phyloP scores from a whole-genome alignment of 2,797 vertebrate genomes.

The Propithecus perrieri region DNA sequence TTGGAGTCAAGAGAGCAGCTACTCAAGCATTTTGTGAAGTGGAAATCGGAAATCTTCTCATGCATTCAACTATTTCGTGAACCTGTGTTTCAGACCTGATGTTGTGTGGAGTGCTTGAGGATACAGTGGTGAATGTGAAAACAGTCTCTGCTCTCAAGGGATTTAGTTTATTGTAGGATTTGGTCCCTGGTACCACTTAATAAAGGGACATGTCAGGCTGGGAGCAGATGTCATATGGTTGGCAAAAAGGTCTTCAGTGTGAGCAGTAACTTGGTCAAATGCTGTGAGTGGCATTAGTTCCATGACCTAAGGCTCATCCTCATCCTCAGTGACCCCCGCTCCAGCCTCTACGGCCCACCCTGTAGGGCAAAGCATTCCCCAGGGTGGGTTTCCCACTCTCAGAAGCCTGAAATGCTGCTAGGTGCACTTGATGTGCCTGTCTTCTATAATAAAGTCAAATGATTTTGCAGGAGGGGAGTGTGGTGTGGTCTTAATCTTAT shows the following conservation, averaged over 20 bases:
- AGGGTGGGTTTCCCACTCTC: not conserved
- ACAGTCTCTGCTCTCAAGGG: not conserved
- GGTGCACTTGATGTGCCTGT: too few relatives aligned
- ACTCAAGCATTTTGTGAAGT: not conserved
- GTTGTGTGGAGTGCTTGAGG: too few relatives aligned
- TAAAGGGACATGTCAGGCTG: not conserved
- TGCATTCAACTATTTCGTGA: not conserved
- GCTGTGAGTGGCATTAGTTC: not conserved
- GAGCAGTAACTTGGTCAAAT: not conserved
- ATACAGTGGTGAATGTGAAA: not conserved
- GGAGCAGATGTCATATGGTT: rapidly evolving
- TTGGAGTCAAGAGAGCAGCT: not conserved
- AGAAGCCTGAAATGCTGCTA: not conserved
- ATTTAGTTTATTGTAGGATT: not conserved
- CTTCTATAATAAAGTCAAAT: not conserved
- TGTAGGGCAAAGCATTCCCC: not conserved
- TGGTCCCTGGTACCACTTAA: not conserved
- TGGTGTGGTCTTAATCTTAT: not conserved
- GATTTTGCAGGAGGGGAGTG: not conserved
- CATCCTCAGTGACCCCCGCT: not conserved
- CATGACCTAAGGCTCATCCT: not conserved
- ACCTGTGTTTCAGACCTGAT: not conserved
- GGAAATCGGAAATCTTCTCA: not conserved
- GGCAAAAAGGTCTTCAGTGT: not conserved
- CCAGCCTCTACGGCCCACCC: not conserved